A percentile compares a stretch with the other conserved stretches of the same genome.
Evolutionary conservation across 2,888 invertebrate species (phyloP).

Genomic region (Calliphora vomitoria): DNA sequence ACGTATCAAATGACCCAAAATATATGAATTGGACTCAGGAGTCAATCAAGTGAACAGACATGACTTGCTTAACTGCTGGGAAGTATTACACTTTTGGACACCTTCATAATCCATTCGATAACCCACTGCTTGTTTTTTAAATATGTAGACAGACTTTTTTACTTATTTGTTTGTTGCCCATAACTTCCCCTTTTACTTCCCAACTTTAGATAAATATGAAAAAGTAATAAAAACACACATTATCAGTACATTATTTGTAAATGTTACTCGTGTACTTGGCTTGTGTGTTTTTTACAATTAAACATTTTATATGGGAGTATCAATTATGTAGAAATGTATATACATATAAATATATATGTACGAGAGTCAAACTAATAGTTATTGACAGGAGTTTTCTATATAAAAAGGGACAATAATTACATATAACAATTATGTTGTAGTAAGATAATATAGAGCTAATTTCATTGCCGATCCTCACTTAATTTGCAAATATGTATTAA

Average conservation of each 20-base stretch:
- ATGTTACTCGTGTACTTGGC: background rate
- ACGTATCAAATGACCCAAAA: too few relatives aligned
- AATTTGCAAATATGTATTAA: too few relatives aligned
- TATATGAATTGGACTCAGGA: too few relatives aligned
- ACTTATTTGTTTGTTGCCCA: background rate
- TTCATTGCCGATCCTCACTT: too few relatives aligned
- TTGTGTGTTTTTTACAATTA: constrained; percentile 13
- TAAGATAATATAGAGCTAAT: too few relatives aligned
- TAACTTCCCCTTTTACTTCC: constrained; percentile 21
- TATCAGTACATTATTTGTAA: constrained; percentile 6
- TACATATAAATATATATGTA: background rate
- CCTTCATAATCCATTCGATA: background rate
- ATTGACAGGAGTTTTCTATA: too few relatives aligned
- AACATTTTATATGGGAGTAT: background rate
- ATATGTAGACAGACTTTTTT: background rate
- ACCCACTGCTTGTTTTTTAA: background rate
- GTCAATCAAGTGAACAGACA: too few relatives aligned
- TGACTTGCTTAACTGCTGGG: too few relatives aligned
- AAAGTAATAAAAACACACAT: background rate
- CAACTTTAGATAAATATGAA: constrained; percentile 8
- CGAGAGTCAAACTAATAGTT: background rate
- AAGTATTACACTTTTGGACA: too few relatives aligned
- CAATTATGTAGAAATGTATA: constrained; percentile 13
- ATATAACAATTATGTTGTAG: too few relatives aligned
- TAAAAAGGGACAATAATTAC: too few relatives aligned